A percentile compares a stretch with the other conserved stretches of the same genome.
phyloP scores from a whole-genome alignment of 2,113 vertebrate genomes.

The Cephalopterus ornatus region DNA sequence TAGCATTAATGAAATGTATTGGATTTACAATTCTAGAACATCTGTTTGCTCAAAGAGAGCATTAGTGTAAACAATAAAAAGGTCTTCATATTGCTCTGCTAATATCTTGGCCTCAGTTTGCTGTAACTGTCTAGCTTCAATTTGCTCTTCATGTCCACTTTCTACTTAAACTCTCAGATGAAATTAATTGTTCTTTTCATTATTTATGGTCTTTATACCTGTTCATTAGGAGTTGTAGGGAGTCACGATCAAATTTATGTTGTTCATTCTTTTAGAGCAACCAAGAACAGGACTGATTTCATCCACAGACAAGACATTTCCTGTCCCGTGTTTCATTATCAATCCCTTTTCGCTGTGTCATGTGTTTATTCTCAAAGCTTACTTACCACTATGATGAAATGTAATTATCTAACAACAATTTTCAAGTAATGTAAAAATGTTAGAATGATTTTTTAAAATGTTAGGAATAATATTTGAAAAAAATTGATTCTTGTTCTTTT shows the following conservation, averaged over 20 bases:
- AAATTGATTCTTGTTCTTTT: background rate
- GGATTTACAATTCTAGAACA: slow-evolving; percentile 18
- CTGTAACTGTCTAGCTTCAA: slow-evolving; percentile 1
- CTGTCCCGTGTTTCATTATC: background rate
- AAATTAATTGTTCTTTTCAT: slow-evolving; percentile 1
- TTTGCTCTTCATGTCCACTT: background rate
- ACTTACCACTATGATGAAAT: background rate
- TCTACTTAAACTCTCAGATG: background rate
- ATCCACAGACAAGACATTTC: background rate
- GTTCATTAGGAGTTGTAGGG: background rate
- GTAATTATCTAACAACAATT: background rate
- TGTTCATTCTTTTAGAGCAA: slow-evolving; percentile 12
- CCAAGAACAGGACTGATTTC: background rate
- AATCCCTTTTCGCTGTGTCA: background rate
- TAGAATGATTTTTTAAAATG: background rate
- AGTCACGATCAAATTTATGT: background rate
- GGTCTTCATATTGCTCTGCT: background rate
- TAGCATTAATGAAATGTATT: slow-evolving; percentile 19
- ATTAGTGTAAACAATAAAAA: background rate
- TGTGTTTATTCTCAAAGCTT: background rate
- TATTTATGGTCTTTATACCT: background rate
- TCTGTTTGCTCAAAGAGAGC: slow-evolving; percentile 30
- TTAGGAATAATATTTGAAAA: background rate
- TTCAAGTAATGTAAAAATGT: background rate
- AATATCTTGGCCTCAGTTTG: background rate